Evolutionary conservation across 2,113 vertebrate species (phyloP), one percentile per base, ranked within the genome.

Genomic region (Rhinoderma darwinii): DNA sequence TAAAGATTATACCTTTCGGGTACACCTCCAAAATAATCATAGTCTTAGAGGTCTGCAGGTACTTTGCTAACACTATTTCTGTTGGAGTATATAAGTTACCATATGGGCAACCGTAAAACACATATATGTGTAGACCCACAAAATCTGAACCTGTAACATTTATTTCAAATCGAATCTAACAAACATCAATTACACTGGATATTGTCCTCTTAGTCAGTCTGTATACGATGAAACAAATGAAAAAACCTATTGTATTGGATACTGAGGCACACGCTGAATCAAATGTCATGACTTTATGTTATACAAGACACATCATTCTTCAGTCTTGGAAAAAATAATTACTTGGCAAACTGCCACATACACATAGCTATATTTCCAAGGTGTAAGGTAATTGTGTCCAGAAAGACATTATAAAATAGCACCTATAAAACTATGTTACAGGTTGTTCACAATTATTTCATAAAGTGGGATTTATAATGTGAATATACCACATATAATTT

Each of bases 381-480:
- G 78, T 81, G 78, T 43, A 63, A 81, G 47, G 51, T 63, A 63
- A 81, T 81, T 81, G 78, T 81, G 54, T 81, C 78, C 39, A 61
- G 56, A 63, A 81, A 61, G 78, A 63, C 35, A 81, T 81, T 81
- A 81, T 61, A 81, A 81, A 81, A 25, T 81, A 81, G 54, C 78
- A 81, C 78, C 56, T 81, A 35, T n/a, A 43, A 41, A 41, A 41
- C 47, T 39, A 81, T 35, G 11, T 63, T 41, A 12, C 54, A n/a
- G 37, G 6, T 22, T 81, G 75, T 20, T 78, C 75, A 78, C 30
- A 35, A 32, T 51, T 7, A 30, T 35, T 51, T 78, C 44, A 35
- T 22, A 78, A 54, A 73, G 37, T 73, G 17, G 22, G 35, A 73
- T 41, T 41, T 30, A 41, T 73, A 73, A 39, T 73, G 17, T 73